phyloP scores from a whole-genome alignment of 2,888 invertebrate genomes.

The Drosophila mettleri region DNA sequence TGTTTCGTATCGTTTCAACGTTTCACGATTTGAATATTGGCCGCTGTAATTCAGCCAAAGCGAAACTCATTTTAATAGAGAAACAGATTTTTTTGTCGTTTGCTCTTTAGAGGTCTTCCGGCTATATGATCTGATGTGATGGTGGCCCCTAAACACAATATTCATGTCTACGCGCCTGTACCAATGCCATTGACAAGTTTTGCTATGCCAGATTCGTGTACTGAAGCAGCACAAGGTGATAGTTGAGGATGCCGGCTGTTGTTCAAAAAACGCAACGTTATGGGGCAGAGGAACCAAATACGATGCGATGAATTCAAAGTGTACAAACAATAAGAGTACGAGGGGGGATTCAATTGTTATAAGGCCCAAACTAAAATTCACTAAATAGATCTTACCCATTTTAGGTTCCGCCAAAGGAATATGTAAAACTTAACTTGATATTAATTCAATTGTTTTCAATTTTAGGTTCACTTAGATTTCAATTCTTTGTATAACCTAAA shows the following conservation, averaged over 20 bases:
- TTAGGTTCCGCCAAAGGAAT: not conserved
- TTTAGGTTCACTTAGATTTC: too few species aligned
- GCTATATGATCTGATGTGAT: slow-evolving; percentile 6
- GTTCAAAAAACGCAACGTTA: slow-evolving; percentile 43
- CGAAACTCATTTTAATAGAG: slow-evolving; percentile 12
- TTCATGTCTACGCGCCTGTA: slow-evolving; percentile 51
- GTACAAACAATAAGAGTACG: slow-evolving; percentile 37
- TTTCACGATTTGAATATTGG: slow-evolving; percentile 16
- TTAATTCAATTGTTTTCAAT: not conserved
- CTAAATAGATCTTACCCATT: not conserved
- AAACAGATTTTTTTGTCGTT: slow-evolving; percentile 15
- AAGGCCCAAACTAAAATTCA: not conserved
- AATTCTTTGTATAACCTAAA: not conserved
- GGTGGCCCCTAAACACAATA: slow-evolving; percentile 28
- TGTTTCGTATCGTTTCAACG: slow-evolving; percentile 4
- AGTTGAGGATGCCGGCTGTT: slow-evolving; percentile 54
- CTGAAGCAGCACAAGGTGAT: slow-evolving; percentile 57
- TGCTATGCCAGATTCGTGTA: slow-evolving; percentile 35
- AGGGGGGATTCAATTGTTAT: slow-evolving; percentile 32
- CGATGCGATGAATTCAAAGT: slow-evolving; percentile 37
- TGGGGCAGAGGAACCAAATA: slow-evolving; percentile 42
- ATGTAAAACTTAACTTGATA: not conserved
- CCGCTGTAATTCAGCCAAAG: slow-evolving; percentile 21
- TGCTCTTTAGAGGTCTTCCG: slow-evolving; percentile 37
- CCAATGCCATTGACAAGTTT: slow-evolving; percentile 63